Percentiles rank a stretch among this genome's conserved stretches.
These are phyloP conservation scores for Morpho deidamia DNA, from an alignment of 2,888 invertebrate genomes.

Conservation along the genomic window DNA sequence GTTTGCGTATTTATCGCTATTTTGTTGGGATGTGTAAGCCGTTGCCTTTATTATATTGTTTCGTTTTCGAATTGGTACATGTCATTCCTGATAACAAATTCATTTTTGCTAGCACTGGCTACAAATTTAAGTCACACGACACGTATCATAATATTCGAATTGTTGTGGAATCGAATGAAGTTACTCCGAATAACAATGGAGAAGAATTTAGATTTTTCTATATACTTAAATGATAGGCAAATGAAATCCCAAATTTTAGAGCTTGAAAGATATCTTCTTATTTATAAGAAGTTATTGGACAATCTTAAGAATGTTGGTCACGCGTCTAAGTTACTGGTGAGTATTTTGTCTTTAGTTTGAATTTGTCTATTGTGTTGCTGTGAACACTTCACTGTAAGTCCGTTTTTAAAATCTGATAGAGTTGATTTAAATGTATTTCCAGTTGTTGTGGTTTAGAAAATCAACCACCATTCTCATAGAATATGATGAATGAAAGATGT, in stretches of 20 bases:
- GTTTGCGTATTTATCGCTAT: not conserved
- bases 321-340: slow-evolving; percentile 7
- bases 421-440: too few species aligned
- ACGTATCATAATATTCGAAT: slow-evolving; percentile 7
- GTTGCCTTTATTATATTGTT: not conserved
- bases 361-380: not conserved
- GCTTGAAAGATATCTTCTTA: not conserved
- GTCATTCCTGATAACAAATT: not conserved
- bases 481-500: too few species aligned
- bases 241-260: not conserved
- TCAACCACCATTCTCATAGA: too few species aligned
- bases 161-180: slow-evolving; percentile 8
- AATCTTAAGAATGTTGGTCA: not conserved
- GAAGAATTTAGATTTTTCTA: not conserved
- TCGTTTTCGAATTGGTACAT: not conserved
- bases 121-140: not conserved
- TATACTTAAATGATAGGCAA: not conserved
- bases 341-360: not conserved
- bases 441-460: too few species aligned
- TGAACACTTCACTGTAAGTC: too few species aligned
- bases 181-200: slow-evolving; percentile 1
- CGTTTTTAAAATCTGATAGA: not conserved
- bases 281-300: slow-evolving; percentile 5
- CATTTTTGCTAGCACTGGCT: not conserved
- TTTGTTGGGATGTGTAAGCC: not conserved